Evolutionary conservation across 2,113 vertebrate genomes (phyloP).

Genomic region (Ptychochromis oligacanthus): DNA sequence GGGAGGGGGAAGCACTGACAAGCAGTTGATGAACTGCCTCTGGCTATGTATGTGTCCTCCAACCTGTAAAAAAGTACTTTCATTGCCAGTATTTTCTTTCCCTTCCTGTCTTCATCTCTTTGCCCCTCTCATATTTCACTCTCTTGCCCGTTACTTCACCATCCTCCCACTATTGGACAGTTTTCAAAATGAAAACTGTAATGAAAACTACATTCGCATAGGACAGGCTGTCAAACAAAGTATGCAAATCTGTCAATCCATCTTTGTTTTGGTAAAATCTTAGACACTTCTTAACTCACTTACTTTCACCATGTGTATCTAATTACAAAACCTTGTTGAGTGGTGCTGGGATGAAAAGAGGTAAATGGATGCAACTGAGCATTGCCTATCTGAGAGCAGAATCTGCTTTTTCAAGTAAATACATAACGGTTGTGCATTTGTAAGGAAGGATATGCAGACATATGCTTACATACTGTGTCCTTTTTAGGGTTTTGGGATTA

Average conservation of each 20-base stretch:
- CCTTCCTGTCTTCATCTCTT: slow-evolving; percentile 24
- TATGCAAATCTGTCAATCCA: slow-evolving; percentile 36
- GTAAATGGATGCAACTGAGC: slow-evolving; percentile 5
- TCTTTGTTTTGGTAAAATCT: slow-evolving; percentile 36
- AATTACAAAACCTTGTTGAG: slow-evolving; percentile 30
- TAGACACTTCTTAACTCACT: slow-evolving; percentile 4
- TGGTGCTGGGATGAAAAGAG: slow-evolving; percentile 8
- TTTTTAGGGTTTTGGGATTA: slow-evolving; percentile 53
- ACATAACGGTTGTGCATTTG: background rate
- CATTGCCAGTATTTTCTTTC: slow-evolving; percentile 29
- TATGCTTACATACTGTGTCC: slow-evolving; percentile 50
- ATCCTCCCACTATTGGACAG: slow-evolving; percentile 5
- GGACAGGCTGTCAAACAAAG: slow-evolving; percentile 55
- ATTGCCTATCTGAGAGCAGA: slow-evolving; percentile 35
- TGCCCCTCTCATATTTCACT: slow-evolving; percentile 32
- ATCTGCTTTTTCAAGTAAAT: background rate
- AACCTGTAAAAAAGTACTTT: slow-evolving; percentile 47
- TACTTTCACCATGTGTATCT: slow-evolving; percentile 10
- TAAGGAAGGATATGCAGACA: background rate
- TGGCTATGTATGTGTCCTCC: slow-evolving; percentile 60
- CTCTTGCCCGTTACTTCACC: slow-evolving; percentile 1
- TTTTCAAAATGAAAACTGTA: slow-evolving; percentile 43
- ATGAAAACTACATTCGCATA: slow-evolving; percentile 46
- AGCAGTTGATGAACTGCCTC: slow-evolving; percentile 70
- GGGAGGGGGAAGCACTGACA: slow-evolving; percentile 32